Evolutionary conservation across 2,113 vertebrate genomes (phyloP), one percentile per base, ranked within the genome.

Genomic region (Lepus americanus): DNA sequence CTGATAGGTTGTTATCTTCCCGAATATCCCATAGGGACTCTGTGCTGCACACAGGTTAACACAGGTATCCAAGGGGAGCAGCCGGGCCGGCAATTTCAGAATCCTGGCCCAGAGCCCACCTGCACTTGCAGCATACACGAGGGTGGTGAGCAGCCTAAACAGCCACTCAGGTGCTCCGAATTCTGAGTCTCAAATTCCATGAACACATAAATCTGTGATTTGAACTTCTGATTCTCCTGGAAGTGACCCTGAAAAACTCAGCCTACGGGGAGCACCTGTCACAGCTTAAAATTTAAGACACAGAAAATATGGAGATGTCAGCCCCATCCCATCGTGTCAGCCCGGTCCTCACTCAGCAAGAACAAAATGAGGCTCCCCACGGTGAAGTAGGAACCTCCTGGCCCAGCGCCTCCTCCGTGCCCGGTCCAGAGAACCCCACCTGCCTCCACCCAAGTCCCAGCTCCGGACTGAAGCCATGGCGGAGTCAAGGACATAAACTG

Each of bases 231-330:
- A 89, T 79, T 86, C 69, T 49, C 11, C 51, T 85, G 39, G 27
- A 94, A 94, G 69, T 12, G 6, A 79, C 64, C 73, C 51, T 74
- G 3, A 53, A 78, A 74, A 94, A 82, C 29, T 49, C 59, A 85
- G 13, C 3, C 27, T 61, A 61, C 49, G 17, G 36, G 31, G 49
- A 31, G 5, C 2, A 51, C 6, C 22, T 6, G 44, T 61, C 6
- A n/a, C 33, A 17, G 23, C 49, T 64, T 88, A 69, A 89, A 86
- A 78, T 19, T 66, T 55, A 76, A 19, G 20, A 39, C 19, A 59
- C 14, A 59, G 14, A 59, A 19, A 44, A 90, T 49, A n/a, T 80
- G n/a, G 90, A 92, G 67, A 61, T 84, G 31, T 22, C 22, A 73
- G 27, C 8, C 79, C 20, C 12, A 66, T 16, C 44, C 0, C 11